A percentile compares a stretch with the other conserved stretches of the same genome.
These are phyloP conservation scores for Galeopterus variegatus DNA, from an alignment of 2,113 vertebrate genomes.

Conservation along the genomic window DNA sequence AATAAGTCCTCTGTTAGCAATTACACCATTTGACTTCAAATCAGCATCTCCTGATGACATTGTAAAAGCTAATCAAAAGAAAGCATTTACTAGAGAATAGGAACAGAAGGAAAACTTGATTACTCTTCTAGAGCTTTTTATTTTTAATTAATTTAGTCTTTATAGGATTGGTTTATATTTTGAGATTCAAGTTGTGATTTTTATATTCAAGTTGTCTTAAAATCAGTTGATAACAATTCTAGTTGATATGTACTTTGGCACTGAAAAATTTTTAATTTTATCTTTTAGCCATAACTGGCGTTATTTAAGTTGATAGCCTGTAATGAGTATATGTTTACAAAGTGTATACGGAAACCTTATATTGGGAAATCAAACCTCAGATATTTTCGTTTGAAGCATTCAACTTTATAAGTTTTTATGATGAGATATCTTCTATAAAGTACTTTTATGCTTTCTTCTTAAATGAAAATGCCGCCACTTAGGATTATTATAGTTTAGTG, in stretches of 20 bases:
- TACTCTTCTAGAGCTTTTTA: conserved; percentile 71
- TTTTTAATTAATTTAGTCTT: conserved; percentile 73
- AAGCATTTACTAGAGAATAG: conserved; percentile 93
- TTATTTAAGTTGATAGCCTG: conserved; percentile 70
- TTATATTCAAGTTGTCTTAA: conserved; percentile 79
- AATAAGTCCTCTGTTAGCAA: conserved; percentile 86
- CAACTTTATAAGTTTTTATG: conserved; percentile 69
- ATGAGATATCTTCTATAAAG: conserved; percentile 62
- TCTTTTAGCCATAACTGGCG: conserved; percentile 70
- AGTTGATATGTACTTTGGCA: conserved; percentile 85
- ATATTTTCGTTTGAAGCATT: conserved; percentile 71
- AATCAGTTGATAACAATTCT: conserved; percentile 72
- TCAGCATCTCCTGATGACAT: conserved; percentile 98
- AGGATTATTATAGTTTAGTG: conserved; percentile 35
- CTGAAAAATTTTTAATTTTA: conserved; percentile 77
- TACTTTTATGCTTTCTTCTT: conserved; percentile 78
- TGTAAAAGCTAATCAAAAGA: conserved; percentile 95
- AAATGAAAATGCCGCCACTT: conserved; percentile 59
- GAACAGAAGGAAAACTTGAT: conserved; percentile 32
- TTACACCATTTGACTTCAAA: conserved; percentile 95
- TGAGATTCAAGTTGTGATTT: conserved; percentile 82
- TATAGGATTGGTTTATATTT: conserved; percentile 76
- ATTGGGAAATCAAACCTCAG: conserved; percentile 72
- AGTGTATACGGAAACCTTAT: conserved; percentile 63
- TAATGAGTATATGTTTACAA: conserved; percentile 71